These are phyloP conservation scores for Brachionus rubens DNA, from an alignment of 1,140 invertebrate genomes.

Conservation along the genomic window DNA sequence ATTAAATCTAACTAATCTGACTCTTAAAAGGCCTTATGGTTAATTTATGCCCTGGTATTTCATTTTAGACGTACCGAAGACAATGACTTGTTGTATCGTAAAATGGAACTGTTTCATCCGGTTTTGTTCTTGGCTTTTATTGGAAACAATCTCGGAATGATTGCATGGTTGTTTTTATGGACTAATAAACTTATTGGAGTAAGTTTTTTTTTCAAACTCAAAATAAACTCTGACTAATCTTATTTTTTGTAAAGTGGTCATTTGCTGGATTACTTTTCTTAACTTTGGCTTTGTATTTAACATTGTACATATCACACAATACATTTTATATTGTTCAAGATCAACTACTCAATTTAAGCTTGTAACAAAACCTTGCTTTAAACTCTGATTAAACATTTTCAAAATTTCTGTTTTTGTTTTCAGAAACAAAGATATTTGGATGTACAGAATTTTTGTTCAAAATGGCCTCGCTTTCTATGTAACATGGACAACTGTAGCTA, in stretches of 20 bases:
- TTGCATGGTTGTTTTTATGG: slow-evolving; percentile 54
- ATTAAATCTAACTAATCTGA: neutral
- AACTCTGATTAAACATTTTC: neutral
- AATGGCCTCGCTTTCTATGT: slow-evolving; percentile 57
- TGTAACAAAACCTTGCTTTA: slow-evolving; percentile 21
- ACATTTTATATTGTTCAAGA: neutral
- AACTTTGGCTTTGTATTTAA: neutral
- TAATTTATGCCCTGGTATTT: slow-evolving; percentile 51
- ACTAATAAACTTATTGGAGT: slow-evolving; percentile 50
- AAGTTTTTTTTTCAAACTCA: slow-evolving; percentile 9
- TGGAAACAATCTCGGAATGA: slow-evolving; percentile 50
- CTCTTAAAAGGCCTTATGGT: slow-evolving; percentile 51
- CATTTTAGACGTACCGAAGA: slow-evolving; percentile 49
- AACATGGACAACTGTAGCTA: slow-evolving; percentile 54
- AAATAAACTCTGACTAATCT: slow-evolving; percentile 15
- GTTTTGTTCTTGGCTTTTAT: slow-evolving; percentile 50
- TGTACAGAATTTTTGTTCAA: slow-evolving; percentile 53
- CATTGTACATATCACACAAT: neutral
- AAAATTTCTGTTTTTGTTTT: neutral
- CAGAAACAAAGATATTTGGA: slow-evolving; percentile 50
- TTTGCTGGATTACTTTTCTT: slow-evolving; percentile 2
- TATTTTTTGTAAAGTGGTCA: slow-evolving; percentile 45
- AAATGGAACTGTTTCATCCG: slow-evolving; percentile 49
- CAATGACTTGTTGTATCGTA: slow-evolving; percentile 48
- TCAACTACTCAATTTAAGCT: neutral